These are phyloP conservation scores for Athrips mouffetella DNA, from an alignment of 2,888 invertebrate species.

Conservation along the genomic window DNA sequence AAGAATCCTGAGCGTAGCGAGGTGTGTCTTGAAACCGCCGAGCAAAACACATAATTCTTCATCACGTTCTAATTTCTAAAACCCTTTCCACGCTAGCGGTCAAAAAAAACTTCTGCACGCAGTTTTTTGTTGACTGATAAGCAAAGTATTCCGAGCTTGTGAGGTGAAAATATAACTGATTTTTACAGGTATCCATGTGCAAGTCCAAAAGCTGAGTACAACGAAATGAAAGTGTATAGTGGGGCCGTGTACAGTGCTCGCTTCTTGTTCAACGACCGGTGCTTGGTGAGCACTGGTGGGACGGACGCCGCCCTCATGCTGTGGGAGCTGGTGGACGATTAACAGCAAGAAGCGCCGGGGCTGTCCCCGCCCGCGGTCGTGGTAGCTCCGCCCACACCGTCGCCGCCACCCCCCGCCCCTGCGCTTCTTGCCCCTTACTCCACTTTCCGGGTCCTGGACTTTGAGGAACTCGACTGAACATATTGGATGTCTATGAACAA, in stretches of 20 bases:
- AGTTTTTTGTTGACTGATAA: too few species aligned
- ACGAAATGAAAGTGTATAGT: conserved; percentile 92
- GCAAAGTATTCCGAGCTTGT: too few species aligned
- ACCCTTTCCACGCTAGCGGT: too few species aligned
- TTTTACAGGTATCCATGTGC: conserved; percentile 87
- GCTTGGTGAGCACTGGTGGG: conserved; percentile 91
- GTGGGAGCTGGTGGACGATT: conserved; percentile 92
- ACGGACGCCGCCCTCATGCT: conserved; percentile 93
- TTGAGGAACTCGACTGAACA: conserved; percentile 64
- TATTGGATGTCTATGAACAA: conserved; percentile 12
- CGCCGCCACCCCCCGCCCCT: conserved; percentile 54
- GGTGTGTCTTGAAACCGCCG: too few species aligned
- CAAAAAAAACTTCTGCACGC: too few species aligned
- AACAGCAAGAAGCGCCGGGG: conserved; percentile 65
- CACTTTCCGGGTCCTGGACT: conserved; percentile 61
- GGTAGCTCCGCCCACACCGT: conserved; percentile 63
- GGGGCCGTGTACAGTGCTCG: conserved; percentile 87
- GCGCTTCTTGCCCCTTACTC: conserved; percentile 36
- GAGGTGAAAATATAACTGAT: neutral
- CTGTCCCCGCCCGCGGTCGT: conserved; percentile 55
- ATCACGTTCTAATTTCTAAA: too few species aligned
- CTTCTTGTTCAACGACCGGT: conserved; percentile 92
- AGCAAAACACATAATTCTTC: too few species aligned
- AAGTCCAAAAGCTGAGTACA: conserved; percentile 91
- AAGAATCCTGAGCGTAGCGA: too few species aligned